A percentile compares a stretch with the other conserved stretches of the same genome.
Evolutionary conservation across 92 coral and sea anemone genomes (phyloP).

Genomic region (Umimayanthus kanabou): DNA sequence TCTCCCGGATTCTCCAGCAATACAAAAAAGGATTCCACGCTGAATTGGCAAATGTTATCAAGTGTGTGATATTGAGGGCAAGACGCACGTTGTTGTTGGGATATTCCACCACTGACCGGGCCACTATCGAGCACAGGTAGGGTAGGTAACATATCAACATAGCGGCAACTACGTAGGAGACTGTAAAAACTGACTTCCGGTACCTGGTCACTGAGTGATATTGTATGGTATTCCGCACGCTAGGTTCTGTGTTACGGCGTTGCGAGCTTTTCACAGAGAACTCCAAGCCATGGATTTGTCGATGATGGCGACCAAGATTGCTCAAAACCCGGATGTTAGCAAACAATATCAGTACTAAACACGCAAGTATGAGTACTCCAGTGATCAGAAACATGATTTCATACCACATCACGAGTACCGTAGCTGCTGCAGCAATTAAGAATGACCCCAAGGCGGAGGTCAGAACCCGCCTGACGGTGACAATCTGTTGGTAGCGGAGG

Average conservation of each 20-base stretch:
- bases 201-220: neutral
- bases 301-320: constrained; percentile 1
- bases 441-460: neutral
- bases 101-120: constrained; percentile 25
- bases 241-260: neutral
- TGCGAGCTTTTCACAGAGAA: neutral
- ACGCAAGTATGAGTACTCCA: neutral
- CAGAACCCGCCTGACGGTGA: neutral
- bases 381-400: neutral
- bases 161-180: neutral
- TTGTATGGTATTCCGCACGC: neutral
- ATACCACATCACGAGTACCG: neutral
- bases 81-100: constrained; percentile 11
- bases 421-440: neutral
- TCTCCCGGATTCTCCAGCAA: constrained; percentile 23
- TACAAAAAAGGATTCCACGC: constrained; percentile 25
- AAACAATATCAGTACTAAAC: neutral
- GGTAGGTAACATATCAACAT: constrained; percentile 12
- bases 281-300: neutral
- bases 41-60: constrained; percentile 27
- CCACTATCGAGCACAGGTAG: constrained; percentile 12
- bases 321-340: constrained; percentile 4
- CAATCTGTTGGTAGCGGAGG: neutral
- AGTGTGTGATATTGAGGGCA: neutral
- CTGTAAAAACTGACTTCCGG: constrained; percentile 3